Evolutionary conservation across 2,888 invertebrate species (phyloP), one percentile per base, ranked within the genome.

Genomic region (Fabriciana adippe): DNA sequence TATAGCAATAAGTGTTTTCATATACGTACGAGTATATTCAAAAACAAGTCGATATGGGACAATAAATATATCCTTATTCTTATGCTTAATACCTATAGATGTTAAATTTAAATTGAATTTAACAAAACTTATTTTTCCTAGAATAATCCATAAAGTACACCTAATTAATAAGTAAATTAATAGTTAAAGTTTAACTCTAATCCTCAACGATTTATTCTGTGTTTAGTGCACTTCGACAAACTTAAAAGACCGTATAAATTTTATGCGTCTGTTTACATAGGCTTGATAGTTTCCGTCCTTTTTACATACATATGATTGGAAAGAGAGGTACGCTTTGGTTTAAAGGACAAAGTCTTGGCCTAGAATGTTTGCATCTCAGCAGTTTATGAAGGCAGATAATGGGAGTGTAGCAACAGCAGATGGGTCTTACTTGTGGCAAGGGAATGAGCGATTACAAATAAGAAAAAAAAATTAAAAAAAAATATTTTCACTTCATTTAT

Each of bases 381-480:
- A 85, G 87, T 89, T 90, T 90, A 89, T 87, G 84, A 84, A 83
- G 81, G 81, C 79, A 84, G 85, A 86, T 88, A 89, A 87, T 88
- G 82, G 84, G 79, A 75, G 80, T 80, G 83, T 82, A 84, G 80
- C 78, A 83, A 84, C 79, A 76, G 85, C 89, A 88, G 87, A 87
- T 88, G 88, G 78, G 87, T 81, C 86, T 83, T 79, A 69, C 50
- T 66, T 69, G 62, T 73, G 80, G 87, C 84, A 74, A 80, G 71
- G 60, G 80, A 80, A 74, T 21, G 6, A 69, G 79, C 76, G 79
- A 57, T 64, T 31, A 26, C 55, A 51, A 26, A 21, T 41, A 2
- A 35, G 21, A 21, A 15, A 1, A 21, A 2, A 3, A 6, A 4
- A 26, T 26, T 18, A 18, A 18, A 18, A 18, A 18, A n/a, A n/a